Evolutionary conservation across 1,140 invertebrate genomes (phyloP).

Genomic region (Neuroterus valhalla): DNA sequence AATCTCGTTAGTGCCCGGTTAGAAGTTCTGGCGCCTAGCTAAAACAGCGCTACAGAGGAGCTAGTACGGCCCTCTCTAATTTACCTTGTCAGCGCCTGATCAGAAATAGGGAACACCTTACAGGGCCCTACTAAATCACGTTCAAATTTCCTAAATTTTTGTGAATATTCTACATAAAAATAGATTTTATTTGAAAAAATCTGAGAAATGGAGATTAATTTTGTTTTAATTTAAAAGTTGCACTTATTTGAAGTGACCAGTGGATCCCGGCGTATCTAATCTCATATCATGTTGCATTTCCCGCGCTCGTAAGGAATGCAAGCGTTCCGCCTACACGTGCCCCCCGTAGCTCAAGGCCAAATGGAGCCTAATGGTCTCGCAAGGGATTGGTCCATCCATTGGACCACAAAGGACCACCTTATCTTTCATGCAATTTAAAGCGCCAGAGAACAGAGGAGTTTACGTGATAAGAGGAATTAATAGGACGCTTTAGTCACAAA

Average conservation of each 20-base stretch:
- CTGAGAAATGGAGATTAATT: too few relatives aligned
- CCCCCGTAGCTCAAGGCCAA: constrained; percentile 17
- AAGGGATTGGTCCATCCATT: neutral
- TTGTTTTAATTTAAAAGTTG: too few relatives aligned
- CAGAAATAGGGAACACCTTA: too few relatives aligned
- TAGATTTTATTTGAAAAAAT: too few relatives aligned
- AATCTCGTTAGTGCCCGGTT: too few relatives aligned
- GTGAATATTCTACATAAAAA: too few relatives aligned
- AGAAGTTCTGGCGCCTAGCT: too few relatives aligned
- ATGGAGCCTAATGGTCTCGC: constrained; percentile 2
- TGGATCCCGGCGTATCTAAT: neutral
- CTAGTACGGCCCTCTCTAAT: too few relatives aligned
- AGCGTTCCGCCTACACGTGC: constrained; percentile 18
- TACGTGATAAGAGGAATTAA: constrained; percentile 4
- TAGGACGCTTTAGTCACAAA: neutral
- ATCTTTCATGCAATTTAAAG: constrained; percentile 18
- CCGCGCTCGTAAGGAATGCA: constrained; percentile 21
- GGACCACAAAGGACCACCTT: neutral
- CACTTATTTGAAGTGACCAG: neutral
- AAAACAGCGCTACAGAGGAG: too few relatives aligned
- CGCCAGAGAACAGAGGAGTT: neutral
- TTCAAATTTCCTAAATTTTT: too few relatives aligned
- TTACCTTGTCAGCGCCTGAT: too few relatives aligned
- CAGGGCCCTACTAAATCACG: too few relatives aligned
- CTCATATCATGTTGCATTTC: constrained; percentile 16